Evolutionary conservation across 2,888 invertebrate genomes (phyloP), one percentile per base, ranked within the genome.

Genomic region (Polyommatus iphigenia): DNA sequence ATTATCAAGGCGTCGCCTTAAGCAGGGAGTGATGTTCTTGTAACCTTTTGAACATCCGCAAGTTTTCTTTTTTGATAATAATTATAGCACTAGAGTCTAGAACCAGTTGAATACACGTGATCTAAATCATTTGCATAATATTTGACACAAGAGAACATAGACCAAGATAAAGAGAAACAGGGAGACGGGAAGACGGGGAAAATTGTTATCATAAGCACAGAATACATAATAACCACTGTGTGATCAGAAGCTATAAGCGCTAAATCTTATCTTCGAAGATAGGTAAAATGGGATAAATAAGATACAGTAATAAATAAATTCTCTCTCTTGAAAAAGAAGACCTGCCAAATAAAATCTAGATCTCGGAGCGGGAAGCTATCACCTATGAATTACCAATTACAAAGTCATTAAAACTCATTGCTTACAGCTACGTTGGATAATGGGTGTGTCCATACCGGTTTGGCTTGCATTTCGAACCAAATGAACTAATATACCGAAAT

Each of bases 21-120:
- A 36, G 7, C 41, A n/a, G 36, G 36, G 71, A 71, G 29, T 24
- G 32, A 71, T 71, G 29, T 13, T 71, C 36, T 32, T n/a, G n/a
- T 71, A 71, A 71, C 71, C 71, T 71, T 71, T 54, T 41, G 18
- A 36, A 10, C 32, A 71, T 71, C 71, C 71, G 71, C 36, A 71
- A 29, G 32, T 62, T 24, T 67, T 29, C 29, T 67, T 67, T 29
- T 67, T 67, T 29, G 29, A 29, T 29, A 67, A 10, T 29, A 67
- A 10, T 29, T 13, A 67, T 62, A 62, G 3, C 4, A 29, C 67
- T 29, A 29, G 13, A 15, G 29, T 29, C 71, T 36, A 32, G 36
- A 71, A 71, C 71, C 71, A 36, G 71, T 71, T 71, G 0, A n/a
- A 36, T 36, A 13, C 29, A 67, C 62, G 15, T 24, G 24, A 29